Evolutionary conservation across 2,888 invertebrate genomes (phyloP).

Genomic region (Diadromus collaris): DNA sequence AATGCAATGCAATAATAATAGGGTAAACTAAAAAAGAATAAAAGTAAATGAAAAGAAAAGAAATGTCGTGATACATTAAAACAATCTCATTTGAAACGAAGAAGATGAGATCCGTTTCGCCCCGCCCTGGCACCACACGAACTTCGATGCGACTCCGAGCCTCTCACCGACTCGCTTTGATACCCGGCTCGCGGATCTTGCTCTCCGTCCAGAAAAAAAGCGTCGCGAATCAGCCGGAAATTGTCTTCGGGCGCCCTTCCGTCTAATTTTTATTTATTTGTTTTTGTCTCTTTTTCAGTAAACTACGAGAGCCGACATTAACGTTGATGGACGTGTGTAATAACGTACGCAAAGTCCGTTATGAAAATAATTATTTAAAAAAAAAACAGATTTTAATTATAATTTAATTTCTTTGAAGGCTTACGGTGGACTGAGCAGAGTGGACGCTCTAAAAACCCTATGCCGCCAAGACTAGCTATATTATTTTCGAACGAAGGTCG

Average conservation of each 20-base stretch:
- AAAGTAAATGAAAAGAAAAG: not conserved
- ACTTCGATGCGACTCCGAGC: slow-evolving; percentile 35
- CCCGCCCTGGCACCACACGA: slow-evolving; percentile 14
- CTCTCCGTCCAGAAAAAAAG: slow-evolving; percentile 69
- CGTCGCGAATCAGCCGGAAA: slow-evolving; percentile 78
- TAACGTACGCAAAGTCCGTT: slow-evolving; percentile 7
- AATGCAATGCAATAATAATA: too few relatives aligned
- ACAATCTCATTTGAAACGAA: not conserved
- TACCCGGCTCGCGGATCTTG: slow-evolving; percentile 22
- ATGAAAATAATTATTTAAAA: not conserved
- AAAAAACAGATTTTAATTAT: slow-evolving; percentile 1
- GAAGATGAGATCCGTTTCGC: not conserved
- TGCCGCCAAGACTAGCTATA: not conserved
- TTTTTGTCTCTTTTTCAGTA: slow-evolving; percentile 1
- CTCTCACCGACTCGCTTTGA: slow-evolving; percentile 35
- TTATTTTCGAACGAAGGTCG: not conserved
- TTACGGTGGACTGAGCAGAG: not conserved
- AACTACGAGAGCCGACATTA: slow-evolving; percentile 8
- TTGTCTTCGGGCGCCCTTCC: slow-evolving; percentile 72
- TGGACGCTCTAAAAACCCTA: not conserved
- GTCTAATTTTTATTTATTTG: slow-evolving; percentile 49
- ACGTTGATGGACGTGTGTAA: slow-evolving; percentile 13
- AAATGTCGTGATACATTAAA: not conserved
- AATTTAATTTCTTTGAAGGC: slow-evolving; percentile 1
- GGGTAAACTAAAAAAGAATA: not conserved